phyloP scores from a whole-genome alignment of 2,888 invertebrate genomes.

The Drosophila recens region DNA sequence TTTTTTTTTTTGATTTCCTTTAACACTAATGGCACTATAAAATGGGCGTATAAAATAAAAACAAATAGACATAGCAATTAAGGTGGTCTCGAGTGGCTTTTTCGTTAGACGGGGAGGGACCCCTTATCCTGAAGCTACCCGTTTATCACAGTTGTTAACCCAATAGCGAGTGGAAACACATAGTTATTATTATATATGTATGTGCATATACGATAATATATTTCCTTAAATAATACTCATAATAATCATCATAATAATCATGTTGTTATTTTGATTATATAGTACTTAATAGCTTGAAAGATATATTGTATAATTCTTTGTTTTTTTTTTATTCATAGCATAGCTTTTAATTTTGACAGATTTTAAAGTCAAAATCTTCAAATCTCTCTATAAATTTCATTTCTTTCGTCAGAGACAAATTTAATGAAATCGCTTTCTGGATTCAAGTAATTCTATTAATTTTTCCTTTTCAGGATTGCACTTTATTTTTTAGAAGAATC shows the following conservation, averaged over 20 bases:
- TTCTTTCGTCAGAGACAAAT: background rate
- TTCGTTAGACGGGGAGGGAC: background rate
- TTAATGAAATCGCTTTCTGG: background rate
- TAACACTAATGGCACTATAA: background rate
- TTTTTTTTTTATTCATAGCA: background rate
- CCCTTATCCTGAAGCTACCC: background rate
- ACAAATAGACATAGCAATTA: background rate
- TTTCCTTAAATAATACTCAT: slow-evolving; percentile 33
- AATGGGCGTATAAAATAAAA: background rate
- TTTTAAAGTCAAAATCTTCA: background rate
- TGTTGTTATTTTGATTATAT: slow-evolving; percentile 35
- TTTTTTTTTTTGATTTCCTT: no score
- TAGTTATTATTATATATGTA: background rate
- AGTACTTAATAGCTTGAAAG: slow-evolving; percentile 9
- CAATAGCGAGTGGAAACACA: slow-evolving; percentile 1
- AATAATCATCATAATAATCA: slow-evolving; percentile 35
- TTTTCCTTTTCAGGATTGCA: background rate
- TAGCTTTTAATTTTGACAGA: background rate
- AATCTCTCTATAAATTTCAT: background rate
- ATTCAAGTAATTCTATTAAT: background rate
- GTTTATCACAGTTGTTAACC: background rate
- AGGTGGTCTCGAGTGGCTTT: background rate
- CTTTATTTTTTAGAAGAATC: background rate
- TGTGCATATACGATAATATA: slow-evolving; percentile 27
- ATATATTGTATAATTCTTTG: slow-evolving; percentile 1